Evolutionary conservation across 2,888 invertebrate species (phyloP), one percentile per base, ranked within the genome.

Genomic region (Unio pictorum): DNA sequence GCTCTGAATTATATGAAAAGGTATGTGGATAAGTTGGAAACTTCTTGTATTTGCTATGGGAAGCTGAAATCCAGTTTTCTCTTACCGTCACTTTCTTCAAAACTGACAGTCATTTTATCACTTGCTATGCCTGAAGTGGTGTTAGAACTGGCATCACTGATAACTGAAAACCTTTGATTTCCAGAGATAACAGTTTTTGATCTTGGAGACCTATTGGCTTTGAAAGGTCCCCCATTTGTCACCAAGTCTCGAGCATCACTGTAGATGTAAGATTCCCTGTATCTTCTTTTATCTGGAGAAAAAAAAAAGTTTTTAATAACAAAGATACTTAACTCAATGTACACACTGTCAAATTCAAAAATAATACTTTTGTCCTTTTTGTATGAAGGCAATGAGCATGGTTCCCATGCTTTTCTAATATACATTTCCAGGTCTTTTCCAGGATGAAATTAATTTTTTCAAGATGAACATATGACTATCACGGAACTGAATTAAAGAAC

Each of bases 111-210:
- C 69, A 96, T 96, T 81, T 96, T 93, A 90, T 98, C 98, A 89
- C 97, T 97, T 62, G 97, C 97, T 83, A 98, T 97, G 72, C 98
- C 98, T 55, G 97, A 97, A 34, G 98, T 98, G 59, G 97, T 98
- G 88, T 97, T 97, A n/a, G 97, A 97, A 85, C 97, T 97, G 60
- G 96, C 95, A 85, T 95, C 95, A 72, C 96, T 96, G 87, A 97
- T 96, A 55, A 97, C 94, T 69, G 96, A 96, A 88, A 95, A 95
- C 83, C 96, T 68, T 55, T 81, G 93, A 90, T 95, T 84, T 54
- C 80, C 81, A 26, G 66, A 59, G 60, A 73, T 73, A 45, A 79
- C 75, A 17, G 77, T 64, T 34, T 83, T 84, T 26, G 78, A 78
- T 55, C 80, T 75, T 5, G 85, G 84, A 8, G 84, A 83, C 18